A percentile compares a stretch with the other conserved stretches of the same genome.
These are phyloP conservation scores for Pararge aegeria DNA, from an alignment of 1,140 invertebrate species.

Conservation along the genomic window DNA sequence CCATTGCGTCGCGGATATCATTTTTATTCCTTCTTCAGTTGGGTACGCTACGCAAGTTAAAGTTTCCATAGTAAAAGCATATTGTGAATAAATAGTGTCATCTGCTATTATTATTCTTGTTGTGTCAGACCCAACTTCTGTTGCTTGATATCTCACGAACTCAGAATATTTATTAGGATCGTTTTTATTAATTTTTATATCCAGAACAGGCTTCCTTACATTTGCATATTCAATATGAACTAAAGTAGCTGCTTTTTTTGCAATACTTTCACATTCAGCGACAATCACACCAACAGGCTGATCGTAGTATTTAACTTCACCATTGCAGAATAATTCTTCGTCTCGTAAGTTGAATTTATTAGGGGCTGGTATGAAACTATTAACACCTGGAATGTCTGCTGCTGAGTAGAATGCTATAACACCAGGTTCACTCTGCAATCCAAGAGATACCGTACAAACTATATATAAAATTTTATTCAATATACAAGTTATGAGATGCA, in stretches of 20 bases:
- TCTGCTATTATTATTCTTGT: constrained; percentile 58
- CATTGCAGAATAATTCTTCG: constrained; percentile 77
- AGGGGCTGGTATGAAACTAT: constrained; percentile 72
- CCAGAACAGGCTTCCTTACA: constrained; percentile 39
- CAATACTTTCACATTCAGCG: constrained; percentile 81
- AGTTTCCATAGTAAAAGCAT: constrained; percentile 78
- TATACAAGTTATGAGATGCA: too few species aligned
- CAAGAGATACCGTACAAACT: neutral
- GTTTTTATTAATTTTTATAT: constrained; percentile 46
- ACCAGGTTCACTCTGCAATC: constrained; percentile 57
- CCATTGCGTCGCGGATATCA: constrained; percentile 82
- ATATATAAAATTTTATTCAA: neutral
- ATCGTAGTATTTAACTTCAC: constrained; percentile 82
- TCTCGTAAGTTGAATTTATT: constrained; percentile 32
- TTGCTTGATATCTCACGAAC: constrained; percentile 6
- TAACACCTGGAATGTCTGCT: constrained; percentile 75
- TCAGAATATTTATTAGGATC: constrained; percentile 19
- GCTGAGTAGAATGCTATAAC: constrained; percentile 84
- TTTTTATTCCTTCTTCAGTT: constrained; percentile 80
- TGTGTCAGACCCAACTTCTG: constrained; percentile 47
- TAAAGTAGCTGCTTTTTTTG: constrained; percentile 82
- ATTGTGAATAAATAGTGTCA: constrained; percentile 52
- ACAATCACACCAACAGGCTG: constrained; percentile 87
- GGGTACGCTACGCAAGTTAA: constrained; percentile 82
- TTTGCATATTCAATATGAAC: constrained; percentile 84